Evolutionary conservation across 2,113 vertebrate genomes (phyloP), one percentile per base, ranked within the genome.

Genomic region (Ivindomyrus marchei): DNA sequence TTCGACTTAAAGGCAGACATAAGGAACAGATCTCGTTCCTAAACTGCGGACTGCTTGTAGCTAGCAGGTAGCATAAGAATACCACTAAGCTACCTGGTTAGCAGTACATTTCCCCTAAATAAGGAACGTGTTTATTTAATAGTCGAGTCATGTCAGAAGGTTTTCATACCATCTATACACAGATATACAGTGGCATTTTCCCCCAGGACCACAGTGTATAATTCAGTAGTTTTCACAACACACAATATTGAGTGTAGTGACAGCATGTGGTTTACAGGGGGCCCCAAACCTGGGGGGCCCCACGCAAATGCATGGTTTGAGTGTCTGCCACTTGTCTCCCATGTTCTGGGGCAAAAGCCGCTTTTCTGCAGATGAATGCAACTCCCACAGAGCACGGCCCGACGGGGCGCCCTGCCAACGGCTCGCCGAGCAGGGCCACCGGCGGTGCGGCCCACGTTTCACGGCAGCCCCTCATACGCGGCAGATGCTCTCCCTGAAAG

Each of bases 401-500:
- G 15, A 36, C 3, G 66, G 66, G n/a, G 66, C n/a, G 13, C 27
- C 66, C n/a, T 36, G 66, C 66, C 66, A 74, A 74, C 11, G 10
- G 66, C 66, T 36, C 66, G 10, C 66, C 0, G 27, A 15, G 66
- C 27, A 4, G 66, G 74, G 36, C 74, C 74, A 80, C 74, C 31
- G 36, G 74, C 36, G 0, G 66, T 15, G 66, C 27, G n/a, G 66
- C 66, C 66, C 66, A 15, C 66, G 31, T 31, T 36, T 74, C 10
- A 1, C 31, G 3, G 27, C 66, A 1, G 27, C 66, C 31, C 13
- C 24, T 74, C 66, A 36, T 31, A 31, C 24, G 92, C 89, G 89
- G 90, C 92, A 93, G 91, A 93, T 93, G 92, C 92, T 91, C 88
- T 88, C 89, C 88, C 92, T 93, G 92, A 92, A 92, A 91, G 92